Percentiles rank a stretch among this genome's conserved stretches.
Conservation (phyloP, 1,140 invertebrate species). For the Drosophila aff. region DNA sequence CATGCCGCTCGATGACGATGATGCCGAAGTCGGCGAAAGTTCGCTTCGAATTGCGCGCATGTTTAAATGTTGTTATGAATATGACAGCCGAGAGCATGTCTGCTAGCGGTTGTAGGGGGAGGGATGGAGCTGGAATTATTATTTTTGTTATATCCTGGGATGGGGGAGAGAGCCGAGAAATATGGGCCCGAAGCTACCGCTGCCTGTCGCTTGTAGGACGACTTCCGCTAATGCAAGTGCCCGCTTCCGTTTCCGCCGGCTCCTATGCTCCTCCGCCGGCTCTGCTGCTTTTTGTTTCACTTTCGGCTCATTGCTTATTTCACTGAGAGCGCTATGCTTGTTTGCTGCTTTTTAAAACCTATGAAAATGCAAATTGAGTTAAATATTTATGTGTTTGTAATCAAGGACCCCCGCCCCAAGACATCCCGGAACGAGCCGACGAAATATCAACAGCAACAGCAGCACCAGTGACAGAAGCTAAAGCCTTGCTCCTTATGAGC, state of each 20-base stretch:
- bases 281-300: slow-evolving; percentile 46
- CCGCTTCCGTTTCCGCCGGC: slow-evolving; percentile 59
- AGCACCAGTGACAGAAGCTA: slow-evolving; percentile 21
- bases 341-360: slow-evolving; percentile 56
- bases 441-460: slow-evolving; percentile 23
- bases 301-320: slow-evolving; percentile 51
- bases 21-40: slow-evolving; percentile 9
- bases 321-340: slow-evolving; percentile 14
- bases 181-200: slow-evolving; percentile 1
- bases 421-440: slow-evolving; percentile 5
- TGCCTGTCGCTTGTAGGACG: slow-evolving; percentile 50
- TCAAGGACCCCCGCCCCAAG: slow-evolving; percentile 28
- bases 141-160: slow-evolving; percentile 39
- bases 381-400: slow-evolving; percentile 69
- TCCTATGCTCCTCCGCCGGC: not conserved
- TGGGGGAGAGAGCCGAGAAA: not conserved
- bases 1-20: not conserved
- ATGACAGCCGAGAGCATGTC: slow-evolving; percentile 36
- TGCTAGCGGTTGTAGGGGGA: not conserved
- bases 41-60: slow-evolving; percentile 58
- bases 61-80: slow-evolving; percentile 73
- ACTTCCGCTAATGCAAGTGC: slow-evolving; percentile 71
- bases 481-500: slow-evolving; percentile 4
- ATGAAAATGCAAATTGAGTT: slow-evolving; percentile 73
- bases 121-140: slow-evolving; percentile 26